Percentiles rank a stretch among this genome's conserved stretches.
Evolutionary conservation across 2,888 invertebrate species (phyloP).

Genomic region (Cephus pulcher): DNA sequence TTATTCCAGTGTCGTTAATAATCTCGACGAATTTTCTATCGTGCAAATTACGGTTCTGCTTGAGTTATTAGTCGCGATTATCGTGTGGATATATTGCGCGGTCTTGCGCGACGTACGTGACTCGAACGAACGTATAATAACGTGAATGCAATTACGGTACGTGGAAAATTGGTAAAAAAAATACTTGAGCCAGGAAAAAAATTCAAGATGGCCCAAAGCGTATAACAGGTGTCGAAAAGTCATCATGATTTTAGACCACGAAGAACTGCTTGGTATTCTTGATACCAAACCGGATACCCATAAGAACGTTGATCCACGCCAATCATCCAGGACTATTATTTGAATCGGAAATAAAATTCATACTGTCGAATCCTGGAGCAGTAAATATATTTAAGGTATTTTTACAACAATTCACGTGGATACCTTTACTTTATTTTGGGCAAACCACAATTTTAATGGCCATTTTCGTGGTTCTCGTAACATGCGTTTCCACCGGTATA

Average conservation of each 20-base stretch:
- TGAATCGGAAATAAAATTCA: background rate
- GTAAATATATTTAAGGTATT: background rate
- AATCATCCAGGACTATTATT: background rate
- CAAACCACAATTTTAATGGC: background rate
- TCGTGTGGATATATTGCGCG: background rate
- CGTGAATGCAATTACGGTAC: no score
- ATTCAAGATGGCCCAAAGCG: no score
- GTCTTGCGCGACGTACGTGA: background rate
- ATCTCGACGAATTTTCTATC: background rate
- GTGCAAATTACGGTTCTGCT: background rate
- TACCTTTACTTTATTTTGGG: background rate
- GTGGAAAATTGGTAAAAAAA: no score
- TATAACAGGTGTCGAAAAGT: no score
- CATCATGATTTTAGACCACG: background rate
- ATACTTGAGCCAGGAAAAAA: no score
- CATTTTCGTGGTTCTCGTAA: background rate
- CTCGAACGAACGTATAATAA: background rate
- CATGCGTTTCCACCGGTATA: background rate
- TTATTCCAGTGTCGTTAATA: background rate
- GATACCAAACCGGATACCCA: background rate
- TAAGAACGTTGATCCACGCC: background rate
- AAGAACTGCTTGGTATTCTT: background rate
- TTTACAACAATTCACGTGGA: background rate
- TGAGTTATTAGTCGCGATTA: background rate
- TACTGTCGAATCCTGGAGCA: background rate